Evolutionary conservation across 2,113 vertebrate species (phyloP).

Genomic region (Daubentonia madagascariensis): DNA sequence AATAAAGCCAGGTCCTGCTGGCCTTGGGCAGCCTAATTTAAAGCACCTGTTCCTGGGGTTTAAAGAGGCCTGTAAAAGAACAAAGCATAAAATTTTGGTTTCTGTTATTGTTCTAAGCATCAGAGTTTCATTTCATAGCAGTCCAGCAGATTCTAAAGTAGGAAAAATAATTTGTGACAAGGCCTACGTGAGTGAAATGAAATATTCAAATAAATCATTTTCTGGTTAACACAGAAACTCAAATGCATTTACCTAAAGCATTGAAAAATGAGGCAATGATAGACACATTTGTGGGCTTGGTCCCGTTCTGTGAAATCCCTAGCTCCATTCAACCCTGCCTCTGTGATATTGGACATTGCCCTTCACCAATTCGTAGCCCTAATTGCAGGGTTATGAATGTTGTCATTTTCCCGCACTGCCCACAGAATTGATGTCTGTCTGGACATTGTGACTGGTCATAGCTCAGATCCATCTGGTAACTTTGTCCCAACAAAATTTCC

Average conservation of each 20-base stretch:
- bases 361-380: neutral
- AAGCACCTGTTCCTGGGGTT: constrained; percentile 67
- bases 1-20: constrained; percentile 64
- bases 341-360: neutral
- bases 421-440: neutral
- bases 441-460: neutral
- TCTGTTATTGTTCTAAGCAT: constrained; percentile 39
- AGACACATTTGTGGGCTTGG: neutral
- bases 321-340: neutral
- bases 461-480: neutral
- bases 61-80: constrained; percentile 32
- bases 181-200: neutral
- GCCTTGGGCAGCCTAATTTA: constrained; percentile 75
- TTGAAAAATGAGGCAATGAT: neutral
- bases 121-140: constrained; percentile 58
- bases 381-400: neutral
- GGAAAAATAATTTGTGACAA: neutral
- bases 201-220: constrained; percentile 10
- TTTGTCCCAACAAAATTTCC: neutral
- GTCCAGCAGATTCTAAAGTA: constrained; percentile 56
- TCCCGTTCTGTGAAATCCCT: neutral
- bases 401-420: neutral
- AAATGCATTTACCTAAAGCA: neutral
- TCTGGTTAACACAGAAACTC: neutral
- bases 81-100: constrained; percentile 38